phyloP scores from a whole-genome alignment of 2,797 vertebrate genomes.

The Oophaga sylvatica region DNA sequence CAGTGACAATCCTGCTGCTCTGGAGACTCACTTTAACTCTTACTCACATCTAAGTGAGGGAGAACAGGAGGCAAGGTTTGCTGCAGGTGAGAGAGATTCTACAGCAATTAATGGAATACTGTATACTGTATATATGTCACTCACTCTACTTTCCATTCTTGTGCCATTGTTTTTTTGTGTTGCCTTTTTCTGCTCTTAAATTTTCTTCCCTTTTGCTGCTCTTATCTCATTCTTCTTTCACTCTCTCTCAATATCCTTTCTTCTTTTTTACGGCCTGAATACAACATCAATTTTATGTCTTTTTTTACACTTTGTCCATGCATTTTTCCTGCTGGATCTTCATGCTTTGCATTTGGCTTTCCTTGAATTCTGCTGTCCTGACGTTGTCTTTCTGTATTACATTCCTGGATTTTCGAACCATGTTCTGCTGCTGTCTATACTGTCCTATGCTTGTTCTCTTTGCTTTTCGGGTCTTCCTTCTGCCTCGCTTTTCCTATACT shows the following conservation, averaged over 20 bases:
- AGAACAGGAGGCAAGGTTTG: slow-evolving; percentile 95
- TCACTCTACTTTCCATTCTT: slow-evolving; percentile 12
- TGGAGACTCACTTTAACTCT: slow-evolving; percentile 92
- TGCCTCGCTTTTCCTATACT: slow-evolving; percentile 10
- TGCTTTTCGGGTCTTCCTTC: not conserved
- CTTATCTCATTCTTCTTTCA: not conserved
- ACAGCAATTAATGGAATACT: not conserved
- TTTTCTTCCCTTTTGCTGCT: not conserved
- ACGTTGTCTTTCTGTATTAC: not conserved
- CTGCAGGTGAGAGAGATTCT: slow-evolving; percentile 79
- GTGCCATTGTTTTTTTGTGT: not conserved
- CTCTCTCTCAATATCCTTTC: not conserved
- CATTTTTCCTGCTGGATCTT: not conserved
- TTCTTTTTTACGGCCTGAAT: not conserved
- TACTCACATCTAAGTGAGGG: slow-evolving; percentile 95
- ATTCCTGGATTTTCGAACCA: not conserved
- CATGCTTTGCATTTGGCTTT: not conserved
- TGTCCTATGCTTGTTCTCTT: slow-evolving; percentile 4
- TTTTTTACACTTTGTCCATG: not conserved
- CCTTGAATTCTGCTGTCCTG: not conserved
- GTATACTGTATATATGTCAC: not conserved
- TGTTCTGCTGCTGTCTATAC: not conserved
- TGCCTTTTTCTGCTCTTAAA: not conserved
- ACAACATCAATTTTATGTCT: not conserved
- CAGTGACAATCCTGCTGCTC: slow-evolving; percentile 82